Percentiles rank a stretch among this genome's conserved stretches.
Evolutionary conservation across 2,113 vertebrate genomes (phyloP).

Genomic region (Siniperca knerii): DNA sequence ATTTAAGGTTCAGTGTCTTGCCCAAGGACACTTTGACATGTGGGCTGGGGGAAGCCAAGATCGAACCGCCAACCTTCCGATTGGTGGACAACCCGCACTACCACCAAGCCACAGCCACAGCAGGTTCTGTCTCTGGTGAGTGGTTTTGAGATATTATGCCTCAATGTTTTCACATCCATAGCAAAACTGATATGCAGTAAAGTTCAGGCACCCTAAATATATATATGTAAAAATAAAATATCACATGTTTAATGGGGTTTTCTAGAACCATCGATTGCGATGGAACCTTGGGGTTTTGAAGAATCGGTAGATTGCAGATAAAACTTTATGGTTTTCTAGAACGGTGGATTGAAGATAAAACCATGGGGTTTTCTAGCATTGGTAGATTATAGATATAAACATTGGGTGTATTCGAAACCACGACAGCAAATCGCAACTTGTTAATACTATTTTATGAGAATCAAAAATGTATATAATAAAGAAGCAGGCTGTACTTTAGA

Average conservation of each 20-base stretch:
- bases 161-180: neutral
- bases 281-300: neutral
- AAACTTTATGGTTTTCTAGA: neutral
- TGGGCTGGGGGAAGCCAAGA: too few species aligned
- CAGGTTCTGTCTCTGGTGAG: neutral
- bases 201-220: neutral
- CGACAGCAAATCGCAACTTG: too few species aligned
- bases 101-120: too few species aligned
- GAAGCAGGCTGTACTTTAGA: too few species aligned
- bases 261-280: neutral
- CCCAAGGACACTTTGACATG: too few species aligned
- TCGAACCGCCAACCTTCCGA: too few species aligned
- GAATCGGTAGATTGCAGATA: neutral
- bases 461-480: too few species aligned
- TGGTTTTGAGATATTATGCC: neutral
- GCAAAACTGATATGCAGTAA: neutral
- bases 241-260: neutral
- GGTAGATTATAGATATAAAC: neutral
- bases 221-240: neutral
- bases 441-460: too few species aligned
- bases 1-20: too few species aligned
- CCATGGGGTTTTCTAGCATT: neutral
- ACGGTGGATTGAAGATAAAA: too few species aligned
- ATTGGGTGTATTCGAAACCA: too few species aligned
- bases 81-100: too few species aligned